These are phyloP conservation scores for Porites cylindrica DNA, from an alignment of 92 coral and sea anemone genomes.

Conservation along the genomic window DNA sequence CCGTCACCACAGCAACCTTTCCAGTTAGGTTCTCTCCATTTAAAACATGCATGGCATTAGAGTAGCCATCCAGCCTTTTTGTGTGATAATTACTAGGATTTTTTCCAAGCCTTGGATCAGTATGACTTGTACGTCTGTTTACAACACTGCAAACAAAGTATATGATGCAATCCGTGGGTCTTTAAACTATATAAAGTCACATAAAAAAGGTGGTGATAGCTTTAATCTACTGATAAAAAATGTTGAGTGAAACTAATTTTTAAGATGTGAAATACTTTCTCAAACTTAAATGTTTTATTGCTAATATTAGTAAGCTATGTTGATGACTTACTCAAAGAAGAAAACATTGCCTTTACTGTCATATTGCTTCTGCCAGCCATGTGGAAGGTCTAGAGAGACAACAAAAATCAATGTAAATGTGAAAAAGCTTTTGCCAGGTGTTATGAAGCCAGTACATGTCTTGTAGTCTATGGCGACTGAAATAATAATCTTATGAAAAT, in stretches of 20 bases:
- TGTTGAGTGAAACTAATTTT: no score
- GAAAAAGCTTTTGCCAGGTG: not conserved
- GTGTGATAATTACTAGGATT: conserved; percentile 26
- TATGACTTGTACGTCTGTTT: conserved; percentile 66
- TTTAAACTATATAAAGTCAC: no score
- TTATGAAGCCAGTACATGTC: no score
- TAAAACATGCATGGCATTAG: conserved; percentile 88
- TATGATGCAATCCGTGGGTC: not conserved
- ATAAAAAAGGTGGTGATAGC: no score
- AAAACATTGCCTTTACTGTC: conserved; percentile 78
- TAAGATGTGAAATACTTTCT: no score
- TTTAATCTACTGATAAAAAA: no score
- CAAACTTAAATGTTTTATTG: no score
- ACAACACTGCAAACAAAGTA: conserved; percentile 51
- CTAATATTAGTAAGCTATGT: no score
- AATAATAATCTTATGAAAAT: no score
- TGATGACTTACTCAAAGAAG: conserved; percentile 72
- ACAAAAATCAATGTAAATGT: not conserved
- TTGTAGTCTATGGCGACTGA: no score
- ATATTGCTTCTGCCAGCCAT: conserved; percentile 78
- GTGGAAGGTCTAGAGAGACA: conserved; percentile 62
- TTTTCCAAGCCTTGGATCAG: conserved; percentile 77
- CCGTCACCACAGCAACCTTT: conserved; percentile 85
- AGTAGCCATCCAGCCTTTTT: conserved; percentile 65
- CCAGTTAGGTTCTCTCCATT: conserved; percentile 80